Percentiles rank a stretch among this genome's conserved stretches.
phyloP scores from a whole-genome alignment of 2,113 vertebrate genomes.

The Cervus canadensis region DNA sequence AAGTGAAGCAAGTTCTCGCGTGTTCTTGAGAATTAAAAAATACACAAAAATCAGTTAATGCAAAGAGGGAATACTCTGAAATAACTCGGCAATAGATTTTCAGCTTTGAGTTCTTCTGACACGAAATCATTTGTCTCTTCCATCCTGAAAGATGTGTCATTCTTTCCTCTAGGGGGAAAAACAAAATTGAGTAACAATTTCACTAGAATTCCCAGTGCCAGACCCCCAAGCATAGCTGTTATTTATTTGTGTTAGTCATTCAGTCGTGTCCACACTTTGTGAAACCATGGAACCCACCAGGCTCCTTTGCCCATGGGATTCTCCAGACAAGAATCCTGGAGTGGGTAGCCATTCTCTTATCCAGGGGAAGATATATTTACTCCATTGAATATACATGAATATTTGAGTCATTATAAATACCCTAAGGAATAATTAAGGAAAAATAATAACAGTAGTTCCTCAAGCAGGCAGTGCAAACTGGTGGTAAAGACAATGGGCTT shows the following conservation, averaged over 20 bases:
- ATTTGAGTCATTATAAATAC: background rate
- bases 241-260: background rate
- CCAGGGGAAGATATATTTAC: background rate
- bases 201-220: background rate
- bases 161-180: background rate
- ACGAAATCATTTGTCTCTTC: background rate
- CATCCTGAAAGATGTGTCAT: background rate
- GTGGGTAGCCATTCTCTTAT: background rate
- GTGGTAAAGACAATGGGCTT: accelerated
- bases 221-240: background rate
- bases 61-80: background rate
- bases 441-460: accelerated
- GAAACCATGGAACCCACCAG: background rate
- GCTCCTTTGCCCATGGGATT: background rate
- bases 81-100: background rate
- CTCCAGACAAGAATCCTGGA: background rate
- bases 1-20: background rate
- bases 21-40: background rate
- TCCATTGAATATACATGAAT: background rate
- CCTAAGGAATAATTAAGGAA: background rate
- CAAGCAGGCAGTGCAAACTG: background rate
- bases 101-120: background rate
- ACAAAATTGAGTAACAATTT: background rate
- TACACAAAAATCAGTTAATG: background rate
- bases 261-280: accelerated